A percentile compares a stretch with the other conserved stretches of the same genome.
These are phyloP conservation scores for Lerema accius DNA, from an alignment of 1,140 invertebrate genomes.

Conservation along the genomic window DNA sequence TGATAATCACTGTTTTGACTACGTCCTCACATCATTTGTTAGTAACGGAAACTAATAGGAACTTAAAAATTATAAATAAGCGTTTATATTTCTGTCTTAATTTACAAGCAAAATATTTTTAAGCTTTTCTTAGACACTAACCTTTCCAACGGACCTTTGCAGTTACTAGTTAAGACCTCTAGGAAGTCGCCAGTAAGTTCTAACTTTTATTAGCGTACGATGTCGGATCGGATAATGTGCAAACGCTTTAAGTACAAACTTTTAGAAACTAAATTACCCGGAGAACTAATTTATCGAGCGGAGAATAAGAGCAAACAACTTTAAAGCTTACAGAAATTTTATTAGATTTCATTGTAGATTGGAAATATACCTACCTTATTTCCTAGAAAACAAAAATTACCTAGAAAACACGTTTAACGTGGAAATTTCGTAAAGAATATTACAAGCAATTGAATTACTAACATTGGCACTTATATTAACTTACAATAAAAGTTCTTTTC, in stretches of 20 bases:
- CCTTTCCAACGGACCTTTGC: neutral
- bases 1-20: no score
- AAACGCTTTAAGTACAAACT: neutral
- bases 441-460: no score
- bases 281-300: neutral
- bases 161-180: no score
- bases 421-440: no score
- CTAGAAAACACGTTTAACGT: neutral
- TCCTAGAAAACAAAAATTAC: no score
- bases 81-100: no score
- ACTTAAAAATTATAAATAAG: no score
- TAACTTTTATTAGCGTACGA: neutral
- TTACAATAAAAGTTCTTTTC: no score
- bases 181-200: neutral
- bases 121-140: neutral
- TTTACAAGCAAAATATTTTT: no score
- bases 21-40: no score
- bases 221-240: neutral
- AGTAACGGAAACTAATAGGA: no score
- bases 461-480: no score
- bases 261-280: neutral
- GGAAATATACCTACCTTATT: neutral
- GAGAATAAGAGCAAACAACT: neutral
- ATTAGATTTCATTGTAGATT: neutral
- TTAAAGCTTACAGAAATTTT: neutral